A percentile compares a stretch with the other conserved stretches of the same genome.
phyloP scores from a whole-genome alignment of 2,888 invertebrate species.

The Diaprepes abbreviatus region DNA sequence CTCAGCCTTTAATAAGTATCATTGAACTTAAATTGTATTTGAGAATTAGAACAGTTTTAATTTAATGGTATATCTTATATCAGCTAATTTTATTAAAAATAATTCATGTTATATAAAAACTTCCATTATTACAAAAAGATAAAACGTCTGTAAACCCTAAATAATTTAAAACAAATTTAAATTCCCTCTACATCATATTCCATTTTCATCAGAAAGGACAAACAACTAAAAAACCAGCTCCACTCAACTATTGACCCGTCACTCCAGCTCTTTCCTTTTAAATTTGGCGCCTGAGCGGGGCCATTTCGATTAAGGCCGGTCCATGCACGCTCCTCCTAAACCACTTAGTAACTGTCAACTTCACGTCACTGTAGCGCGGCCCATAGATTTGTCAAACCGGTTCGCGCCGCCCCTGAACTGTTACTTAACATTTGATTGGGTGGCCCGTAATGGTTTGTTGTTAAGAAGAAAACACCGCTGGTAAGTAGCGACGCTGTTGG shows the following conservation, averaged over 20 bases:
- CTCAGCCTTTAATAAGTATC: no score
- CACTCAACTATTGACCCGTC: slow-evolving; percentile 37
- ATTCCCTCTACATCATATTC: slow-evolving; percentile 1
- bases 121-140: no score
- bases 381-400: slow-evolving; percentile 66
- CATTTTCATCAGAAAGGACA: slow-evolving; percentile 20
- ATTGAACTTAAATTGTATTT: no score
- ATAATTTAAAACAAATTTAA: slow-evolving; percentile 10
- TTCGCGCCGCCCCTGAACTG: slow-evolving; percentile 65
- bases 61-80: no score
- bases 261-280: slow-evolving; percentile 41
- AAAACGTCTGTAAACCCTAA: no score
- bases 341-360: slow-evolving; percentile 68
- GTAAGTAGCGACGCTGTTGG: slow-evolving; percentile 64
- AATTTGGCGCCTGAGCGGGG: slow-evolving; percentile 56
- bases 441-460: slow-evolving; percentile 53
- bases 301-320: slow-evolving; percentile 68
- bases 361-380: slow-evolving; percentile 67
- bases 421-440: slow-evolving; percentile 63
- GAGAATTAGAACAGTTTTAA: no score
- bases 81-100: no score
- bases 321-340: slow-evolving; percentile 67
- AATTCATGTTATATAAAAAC: no score
- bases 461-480: slow-evolving; percentile 58
- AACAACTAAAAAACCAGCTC: slow-evolving; percentile 24